Percentiles rank a stretch among this genome's conserved stretches.
Evolutionary conservation across 2,888 invertebrate species (phyloP).

Genomic region (Cordilura impudica): DNA sequence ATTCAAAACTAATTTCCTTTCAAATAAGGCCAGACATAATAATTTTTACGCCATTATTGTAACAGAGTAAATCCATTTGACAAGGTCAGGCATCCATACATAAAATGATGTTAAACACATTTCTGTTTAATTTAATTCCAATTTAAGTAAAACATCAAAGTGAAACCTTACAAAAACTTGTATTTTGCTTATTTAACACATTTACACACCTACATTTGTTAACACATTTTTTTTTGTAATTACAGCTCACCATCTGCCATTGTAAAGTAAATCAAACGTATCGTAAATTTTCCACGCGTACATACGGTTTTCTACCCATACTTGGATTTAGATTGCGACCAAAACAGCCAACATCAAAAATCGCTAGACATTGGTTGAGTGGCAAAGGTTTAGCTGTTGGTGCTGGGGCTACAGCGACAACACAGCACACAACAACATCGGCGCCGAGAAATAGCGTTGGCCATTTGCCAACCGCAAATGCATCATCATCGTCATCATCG

Average conservation of each 20-base stretch:
- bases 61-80: no score
- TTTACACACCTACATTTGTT: conserved; percentile 3
- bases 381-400: conserved; percentile 78
- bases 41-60: no score
- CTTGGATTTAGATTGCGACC: conserved; percentile 76
- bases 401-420: conserved; percentile 53
- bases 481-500: conserved; percentile 67
- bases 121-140: no score
- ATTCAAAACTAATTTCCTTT: no score
- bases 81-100: no score
- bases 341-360: conserved; percentile 73
- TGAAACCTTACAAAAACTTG: no score
- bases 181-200: no score
- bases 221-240: conserved; percentile 6
- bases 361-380: conserved; percentile 81
- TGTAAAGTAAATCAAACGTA: conserved; percentile 89
- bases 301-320: conserved; percentile 79
- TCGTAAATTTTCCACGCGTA: conserved; percentile 81
- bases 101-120: no score
- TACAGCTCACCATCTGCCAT: conserved; percentile 86
- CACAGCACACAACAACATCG: conserved; percentile 57
- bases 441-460: conserved; percentile 66
- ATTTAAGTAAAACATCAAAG: no score
- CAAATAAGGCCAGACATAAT: no score
- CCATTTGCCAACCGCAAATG: conserved; percentile 63